Evolutionary conservation across 2,797 vertebrate species (phyloP).

Genomic region (Smutsia temminckii): DNA sequence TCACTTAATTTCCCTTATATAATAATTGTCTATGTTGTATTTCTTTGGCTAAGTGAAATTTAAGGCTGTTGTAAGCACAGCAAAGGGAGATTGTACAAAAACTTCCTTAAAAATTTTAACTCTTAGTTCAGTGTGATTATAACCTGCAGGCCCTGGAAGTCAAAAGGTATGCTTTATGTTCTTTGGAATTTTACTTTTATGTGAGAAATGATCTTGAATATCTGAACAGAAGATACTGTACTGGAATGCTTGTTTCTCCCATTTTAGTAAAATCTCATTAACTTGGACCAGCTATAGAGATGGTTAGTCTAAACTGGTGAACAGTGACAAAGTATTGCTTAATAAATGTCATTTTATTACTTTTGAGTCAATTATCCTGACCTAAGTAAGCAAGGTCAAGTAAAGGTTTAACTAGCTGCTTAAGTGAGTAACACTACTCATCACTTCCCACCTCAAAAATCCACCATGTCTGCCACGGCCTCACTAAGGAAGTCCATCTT

Average conservation of each 20-base stretch:
- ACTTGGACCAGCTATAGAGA: background rate
- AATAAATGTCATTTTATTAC: background rate
- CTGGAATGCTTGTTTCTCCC: background rate
- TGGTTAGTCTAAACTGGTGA: background rate
- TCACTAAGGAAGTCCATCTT: background rate
- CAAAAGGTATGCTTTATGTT: background rate
- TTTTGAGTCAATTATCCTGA: slow-evolving; percentile 23
- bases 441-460: background rate
- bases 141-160: background rate
- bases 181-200: background rate
- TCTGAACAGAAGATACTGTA: background rate
- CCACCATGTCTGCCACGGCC: background rate
- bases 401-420: background rate
- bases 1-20: background rate
- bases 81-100: background rate
- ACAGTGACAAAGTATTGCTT: background rate
- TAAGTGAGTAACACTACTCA: background rate
- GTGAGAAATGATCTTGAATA: background rate
- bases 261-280: background rate
- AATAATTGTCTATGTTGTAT: background rate
- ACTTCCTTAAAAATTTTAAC: background rate
- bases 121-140: background rate
- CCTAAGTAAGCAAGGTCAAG: background rate
- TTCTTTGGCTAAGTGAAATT: background rate
- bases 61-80: background rate